Conservation (phyloP, 2,888 invertebrate species). For the Eristalis tenax region DNA sequence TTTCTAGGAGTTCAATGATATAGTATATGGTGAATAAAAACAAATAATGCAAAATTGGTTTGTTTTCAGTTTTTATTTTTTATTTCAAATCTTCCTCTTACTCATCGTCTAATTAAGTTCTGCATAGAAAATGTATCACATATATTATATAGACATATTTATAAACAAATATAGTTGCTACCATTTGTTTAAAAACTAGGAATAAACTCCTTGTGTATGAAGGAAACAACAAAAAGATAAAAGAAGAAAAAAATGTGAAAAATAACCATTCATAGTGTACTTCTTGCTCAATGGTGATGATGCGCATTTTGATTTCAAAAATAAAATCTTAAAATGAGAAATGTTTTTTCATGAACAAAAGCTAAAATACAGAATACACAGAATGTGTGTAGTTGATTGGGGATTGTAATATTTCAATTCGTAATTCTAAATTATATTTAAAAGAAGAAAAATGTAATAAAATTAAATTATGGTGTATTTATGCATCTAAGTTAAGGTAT, state of each 20-base stretch:
- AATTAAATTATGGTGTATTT: slow-evolving; percentile 35
- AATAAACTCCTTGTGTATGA: slow-evolving; percentile 29
- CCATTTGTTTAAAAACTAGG: not conserved
- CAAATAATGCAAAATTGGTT: slow-evolving; percentile 47
- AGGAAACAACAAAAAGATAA: slow-evolving; percentile 1
- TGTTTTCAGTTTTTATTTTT: slow-evolving; percentile 40
- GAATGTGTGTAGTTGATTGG: slow-evolving; percentile 39
- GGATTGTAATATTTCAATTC: slow-evolving; percentile 41
- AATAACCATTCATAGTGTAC: slow-evolving; percentile 1
- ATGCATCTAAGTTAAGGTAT: slow-evolving; percentile 46
- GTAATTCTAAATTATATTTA: slow-evolving; percentile 21
- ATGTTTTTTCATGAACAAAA: slow-evolving; percentile 25
- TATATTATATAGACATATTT: slow-evolving; percentile 27
- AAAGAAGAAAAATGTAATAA: slow-evolving; percentile 11
- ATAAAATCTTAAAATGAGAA: slow-evolving; percentile 38
- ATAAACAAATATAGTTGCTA: slow-evolving; percentile 23
- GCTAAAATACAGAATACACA: slow-evolving; percentile 32
- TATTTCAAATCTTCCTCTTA: slow-evolving; percentile 21
- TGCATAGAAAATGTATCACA: slow-evolving; percentile 65
- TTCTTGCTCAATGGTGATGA: slow-evolving; percentile 24
- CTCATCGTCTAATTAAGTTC: slow-evolving; percentile 41
- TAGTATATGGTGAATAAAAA: slow-evolving; percentile 26
- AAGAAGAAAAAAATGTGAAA: not conserved
- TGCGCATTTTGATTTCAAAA: slow-evolving; percentile 36
- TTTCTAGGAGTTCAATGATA: slow-evolving; percentile 6